Evolutionary conservation across 2,888 invertebrate species (phyloP).

Genomic region (Pachydiplax longipennis): DNA sequence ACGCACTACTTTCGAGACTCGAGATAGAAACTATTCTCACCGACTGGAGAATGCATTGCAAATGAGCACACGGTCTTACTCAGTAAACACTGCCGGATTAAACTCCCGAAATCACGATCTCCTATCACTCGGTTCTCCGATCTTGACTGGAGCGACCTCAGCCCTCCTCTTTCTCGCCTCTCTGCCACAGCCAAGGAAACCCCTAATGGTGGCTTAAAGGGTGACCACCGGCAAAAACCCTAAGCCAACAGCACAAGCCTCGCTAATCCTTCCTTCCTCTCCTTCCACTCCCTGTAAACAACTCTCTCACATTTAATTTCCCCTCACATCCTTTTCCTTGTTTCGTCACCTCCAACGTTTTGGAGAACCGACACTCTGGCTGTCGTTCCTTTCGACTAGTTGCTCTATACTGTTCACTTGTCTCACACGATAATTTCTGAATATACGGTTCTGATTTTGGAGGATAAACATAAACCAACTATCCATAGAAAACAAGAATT

Average conservation of each 20-base stretch:
- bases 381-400: not conserved
- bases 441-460: too few relatives aligned
- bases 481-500: too few relatives aligned
- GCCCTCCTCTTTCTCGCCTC: not conserved
- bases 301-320: not conserved
- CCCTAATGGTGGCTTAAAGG: not conserved
- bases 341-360: not conserved
- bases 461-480: too few relatives aligned
- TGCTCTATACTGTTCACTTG: too few relatives aligned
- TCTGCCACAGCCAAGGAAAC: not conserved
- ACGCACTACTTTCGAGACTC: too few relatives aligned
- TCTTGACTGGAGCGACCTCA: not conserved
- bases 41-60: not conserved
- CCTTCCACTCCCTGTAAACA: not conserved
- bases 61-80: not conserved
- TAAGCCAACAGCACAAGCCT: not conserved
- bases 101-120: not conserved
- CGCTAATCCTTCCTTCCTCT: not conserved
- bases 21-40: too few relatives aligned
- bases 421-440: too few relatives aligned
- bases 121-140: not conserved
- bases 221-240: not conserved
- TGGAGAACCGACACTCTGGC: not conserved
- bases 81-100: not conserved
- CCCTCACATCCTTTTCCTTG: not conserved